A percentile compares a stretch with the other conserved stretches of the same genome.
Evolutionary conservation across 1,140 invertebrate species (phyloP).

Genomic region (Tetragonula clypearis): DNA sequence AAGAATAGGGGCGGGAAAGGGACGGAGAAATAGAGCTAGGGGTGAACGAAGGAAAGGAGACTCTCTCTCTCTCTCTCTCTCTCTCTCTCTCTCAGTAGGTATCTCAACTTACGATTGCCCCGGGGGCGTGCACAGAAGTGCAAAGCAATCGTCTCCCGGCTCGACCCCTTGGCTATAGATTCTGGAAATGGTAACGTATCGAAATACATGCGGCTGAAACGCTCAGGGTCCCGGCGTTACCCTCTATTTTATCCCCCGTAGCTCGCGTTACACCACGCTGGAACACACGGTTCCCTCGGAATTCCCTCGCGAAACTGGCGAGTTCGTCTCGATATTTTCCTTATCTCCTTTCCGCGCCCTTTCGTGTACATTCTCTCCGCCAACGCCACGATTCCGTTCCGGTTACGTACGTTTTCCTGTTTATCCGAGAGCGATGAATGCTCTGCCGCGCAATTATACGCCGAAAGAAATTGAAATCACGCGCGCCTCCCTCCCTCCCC

Average conservation of each 20-base stretch:
- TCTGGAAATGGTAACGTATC: conserved; percentile 64
- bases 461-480: conserved; percentile 25
- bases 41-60: not conserved
- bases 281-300: not conserved
- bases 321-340: not conserved
- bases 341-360: too few relatives aligned
- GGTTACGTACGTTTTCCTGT: not conserved
- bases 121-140: conserved; percentile 69
- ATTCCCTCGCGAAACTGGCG: not conserved
- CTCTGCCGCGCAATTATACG: conserved; percentile 17
- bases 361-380: not conserved
- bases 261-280: not conserved
- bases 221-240: not conserved
- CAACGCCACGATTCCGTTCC: not conserved
- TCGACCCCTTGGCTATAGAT: conserved; percentile 61
- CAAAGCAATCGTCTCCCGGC: conserved; percentile 67
- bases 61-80: conserved; percentile 51
- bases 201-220: conserved; percentile 56
- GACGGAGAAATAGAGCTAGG: conserved; percentile 5
- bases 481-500: not conserved
- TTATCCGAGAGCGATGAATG: not conserved
- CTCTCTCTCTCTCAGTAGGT: conserved; percentile 62
- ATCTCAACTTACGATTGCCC: conserved; percentile 70
- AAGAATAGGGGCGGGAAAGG: not conserved
- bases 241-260: conserved; percentile 1